Evolutionary conservation across 30 jellyfish, hydroid and myxozoan genomes (phyloP).

Genomic region (Pseudorhiza aurosa): DNA sequence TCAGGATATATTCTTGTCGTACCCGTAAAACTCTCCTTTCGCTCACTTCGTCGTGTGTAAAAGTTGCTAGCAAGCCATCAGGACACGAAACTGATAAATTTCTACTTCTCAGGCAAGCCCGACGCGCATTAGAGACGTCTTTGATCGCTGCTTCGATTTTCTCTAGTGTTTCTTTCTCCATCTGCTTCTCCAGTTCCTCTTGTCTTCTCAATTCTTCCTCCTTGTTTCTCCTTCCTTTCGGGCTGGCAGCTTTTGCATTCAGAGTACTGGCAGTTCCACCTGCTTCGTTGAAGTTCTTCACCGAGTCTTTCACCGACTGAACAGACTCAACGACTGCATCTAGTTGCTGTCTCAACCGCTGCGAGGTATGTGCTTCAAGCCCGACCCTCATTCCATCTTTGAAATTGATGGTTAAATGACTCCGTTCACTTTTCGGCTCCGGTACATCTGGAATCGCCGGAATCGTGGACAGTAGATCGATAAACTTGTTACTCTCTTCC

Average conservation of each 20-base stretch:
- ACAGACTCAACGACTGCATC: neutral
- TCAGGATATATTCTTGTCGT: conserved; percentile 38
- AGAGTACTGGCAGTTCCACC: neutral
- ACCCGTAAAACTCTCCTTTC: neutral
- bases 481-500: neutral
- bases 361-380: conserved; percentile 1
- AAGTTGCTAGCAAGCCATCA: conserved; percentile 77
- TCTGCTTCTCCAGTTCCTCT: conserved; percentile 66
- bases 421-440: conserved; percentile 1
- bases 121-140: conserved; percentile 28
- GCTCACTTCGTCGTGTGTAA: conserved; percentile 49
- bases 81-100: conserved; percentile 73
- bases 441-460: conserved; percentile 47
- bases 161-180: conserved; percentile 40
- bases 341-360: neutral
- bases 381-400: conserved; percentile 49
- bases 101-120: conserved; percentile 13
- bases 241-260: conserved; percentile 50
- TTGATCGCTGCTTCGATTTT: conserved; percentile 36
- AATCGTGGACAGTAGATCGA: conserved; percentile 7
- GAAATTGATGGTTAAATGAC: conserved; percentile 12
- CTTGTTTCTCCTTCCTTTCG: conserved; percentile 67
- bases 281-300: neutral
- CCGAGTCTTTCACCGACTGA: neutral
- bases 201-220: conserved; percentile 67